Evolutionary conservation across 2,888 invertebrate genomes (phyloP).

Genomic region (Hecatera dysodea): DNA sequence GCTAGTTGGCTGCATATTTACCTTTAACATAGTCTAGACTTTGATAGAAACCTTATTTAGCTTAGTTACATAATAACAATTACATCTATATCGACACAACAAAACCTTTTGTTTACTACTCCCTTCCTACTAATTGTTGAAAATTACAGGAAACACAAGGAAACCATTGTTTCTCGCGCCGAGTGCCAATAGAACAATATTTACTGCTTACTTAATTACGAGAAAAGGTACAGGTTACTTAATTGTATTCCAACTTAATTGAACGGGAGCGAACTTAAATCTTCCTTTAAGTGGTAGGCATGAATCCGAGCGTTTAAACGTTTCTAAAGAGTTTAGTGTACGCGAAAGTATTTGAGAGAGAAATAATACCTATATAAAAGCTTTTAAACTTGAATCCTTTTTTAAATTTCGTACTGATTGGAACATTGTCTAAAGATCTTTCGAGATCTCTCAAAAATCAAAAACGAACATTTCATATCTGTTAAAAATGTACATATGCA

Average conservation of each 20-base stretch:
- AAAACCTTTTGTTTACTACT: neutral
- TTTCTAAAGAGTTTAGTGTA: neutral
- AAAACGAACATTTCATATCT: neutral
- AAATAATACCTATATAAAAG: neutral
- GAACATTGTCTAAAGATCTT: neutral
- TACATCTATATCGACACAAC: neutral
- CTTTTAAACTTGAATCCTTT: neutral
- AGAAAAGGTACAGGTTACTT: conserved; percentile 48
- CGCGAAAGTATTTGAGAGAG: neutral
- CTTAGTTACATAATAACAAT: neutral
- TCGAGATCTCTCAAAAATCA: neutral
- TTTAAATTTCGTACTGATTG: neutral
- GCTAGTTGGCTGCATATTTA: too few species aligned
- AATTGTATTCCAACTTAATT: conserved; percentile 61
- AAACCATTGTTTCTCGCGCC: conserved; percentile 12
- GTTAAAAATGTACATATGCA: too few species aligned
- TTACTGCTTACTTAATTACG: conserved; percentile 51
- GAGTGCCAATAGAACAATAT: conserved; percentile 46
- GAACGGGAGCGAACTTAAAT: conserved; percentile 51
- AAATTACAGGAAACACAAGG: conserved; percentile 13
- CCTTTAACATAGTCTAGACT: too few species aligned
- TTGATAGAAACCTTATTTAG: too few species aligned
- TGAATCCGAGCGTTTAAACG: conserved; percentile 31
- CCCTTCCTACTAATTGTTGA: conserved; percentile 22
- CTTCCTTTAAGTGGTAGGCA: conserved; percentile 39